A percentile compares a stretch with the other conserved stretches of the same genome.
Evolutionary conservation across 1,140 invertebrate species (phyloP).

Genomic region (Diorhabda sublineata): DNA sequence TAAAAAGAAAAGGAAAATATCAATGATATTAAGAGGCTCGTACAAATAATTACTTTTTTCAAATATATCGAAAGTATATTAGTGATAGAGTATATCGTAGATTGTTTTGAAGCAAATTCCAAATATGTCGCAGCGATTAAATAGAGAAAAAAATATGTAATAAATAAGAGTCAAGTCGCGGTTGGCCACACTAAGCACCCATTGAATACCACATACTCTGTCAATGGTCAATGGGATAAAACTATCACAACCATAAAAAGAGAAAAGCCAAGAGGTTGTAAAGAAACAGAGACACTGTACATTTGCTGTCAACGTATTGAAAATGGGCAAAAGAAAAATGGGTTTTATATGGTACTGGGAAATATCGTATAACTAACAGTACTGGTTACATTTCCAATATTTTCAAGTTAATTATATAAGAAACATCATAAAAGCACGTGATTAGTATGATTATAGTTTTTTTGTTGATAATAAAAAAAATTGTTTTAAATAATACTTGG

Average conservation of each 20-base stretch:
- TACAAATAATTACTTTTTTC: background rate
- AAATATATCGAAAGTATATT: background rate
- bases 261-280: slow-evolving; percentile 5
- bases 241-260: slow-evolving; percentile 21
- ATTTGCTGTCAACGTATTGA: background rate
- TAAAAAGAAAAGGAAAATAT: too few species aligned
- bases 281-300: slow-evolving; percentile 4
- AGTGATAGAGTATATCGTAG: slow-evolving; percentile 12
- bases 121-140: slow-evolving; percentile 25
- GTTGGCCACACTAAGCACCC: slow-evolving; percentile 23
- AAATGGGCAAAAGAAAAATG: slow-evolving; percentile 2
- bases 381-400: too few species aligned
- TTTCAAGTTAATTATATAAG: too few species aligned
- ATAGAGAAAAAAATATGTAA: slow-evolving; percentile 22
- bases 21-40: too few species aligned
- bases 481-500: too few species aligned
- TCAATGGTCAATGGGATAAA: slow-evolving; percentile 24
- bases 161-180: slow-evolving; percentile 21
- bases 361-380: slow-evolving; percentile 29
- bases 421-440: too few species aligned
- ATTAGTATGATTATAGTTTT: too few species aligned
- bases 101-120: slow-evolving; percentile 12
- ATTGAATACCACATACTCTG: slow-evolving; percentile 23
- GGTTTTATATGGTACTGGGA: background rate
- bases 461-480: too few species aligned